These are phyloP conservation scores for Gavialis gangeticus DNA, from an alignment of 2,113 vertebrate species.

Conservation along the genomic window DNA sequence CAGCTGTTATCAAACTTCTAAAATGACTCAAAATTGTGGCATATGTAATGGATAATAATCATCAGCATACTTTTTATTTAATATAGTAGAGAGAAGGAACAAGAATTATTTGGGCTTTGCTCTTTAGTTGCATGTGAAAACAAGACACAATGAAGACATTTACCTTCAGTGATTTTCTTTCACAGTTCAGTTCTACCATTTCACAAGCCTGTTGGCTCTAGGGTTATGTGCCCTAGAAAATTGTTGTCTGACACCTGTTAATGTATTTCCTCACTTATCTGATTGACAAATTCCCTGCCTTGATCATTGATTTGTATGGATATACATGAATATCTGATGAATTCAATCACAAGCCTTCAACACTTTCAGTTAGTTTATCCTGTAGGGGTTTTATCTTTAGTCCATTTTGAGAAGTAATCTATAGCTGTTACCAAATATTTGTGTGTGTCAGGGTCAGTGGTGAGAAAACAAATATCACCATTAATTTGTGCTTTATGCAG, in stretches of 20 bases:
- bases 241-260: constrained; percentile 77
- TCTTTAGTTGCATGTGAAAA: background rate
- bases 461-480: constrained; percentile 58
- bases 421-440: constrained; percentile 59
- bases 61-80: constrained; percentile 14
- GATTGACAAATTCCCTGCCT: constrained; percentile 65
- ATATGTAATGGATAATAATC: constrained; percentile 61
- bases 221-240: constrained; percentile 59
- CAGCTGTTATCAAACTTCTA: constrained; percentile 46
- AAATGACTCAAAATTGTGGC: constrained; percentile 17
- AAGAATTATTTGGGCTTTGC: constrained; percentile 3
- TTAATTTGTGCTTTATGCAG: constrained; percentile 46
- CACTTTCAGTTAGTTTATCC: constrained; percentile 62
- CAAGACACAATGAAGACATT: background rate
- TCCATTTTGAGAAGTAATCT: constrained; percentile 39
- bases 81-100: background rate
- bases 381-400: constrained; percentile 48
- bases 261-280: constrained; percentile 73
- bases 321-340: constrained; percentile 54
- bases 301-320: constrained; percentile 61
- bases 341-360: constrained; percentile 69
- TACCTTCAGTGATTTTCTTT: constrained; percentile 60
- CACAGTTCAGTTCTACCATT: constrained; percentile 71
- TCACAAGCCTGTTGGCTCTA: constrained; percentile 58
- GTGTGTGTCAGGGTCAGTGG: constrained; percentile 24